phyloP scores from a whole-genome alignment of 2,113 vertebrate genomes.

The Bubo blakistoni region DNA sequence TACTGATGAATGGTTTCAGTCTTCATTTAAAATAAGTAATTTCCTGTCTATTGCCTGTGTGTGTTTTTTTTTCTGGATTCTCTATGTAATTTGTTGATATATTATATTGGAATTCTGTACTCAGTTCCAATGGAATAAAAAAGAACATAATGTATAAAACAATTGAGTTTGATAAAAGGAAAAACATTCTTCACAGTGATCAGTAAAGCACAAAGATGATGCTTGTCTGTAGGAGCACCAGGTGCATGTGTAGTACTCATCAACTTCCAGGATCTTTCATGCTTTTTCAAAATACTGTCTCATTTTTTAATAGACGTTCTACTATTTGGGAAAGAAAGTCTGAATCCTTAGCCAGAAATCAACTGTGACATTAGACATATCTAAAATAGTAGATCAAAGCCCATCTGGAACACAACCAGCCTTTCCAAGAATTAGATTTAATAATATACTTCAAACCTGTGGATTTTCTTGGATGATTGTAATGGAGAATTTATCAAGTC shows the following conservation, averaged over 20 bases:
- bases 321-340: not conserved
- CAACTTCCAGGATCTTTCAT: not conserved
- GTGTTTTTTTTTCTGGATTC: not conserved
- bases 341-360: not conserved
- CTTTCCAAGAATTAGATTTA: not conserved
- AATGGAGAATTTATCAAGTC: not conserved
- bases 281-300: not conserved
- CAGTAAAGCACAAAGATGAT: not conserved
- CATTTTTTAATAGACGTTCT: not conserved
- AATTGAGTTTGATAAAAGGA: not conserved
- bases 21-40: not conserved
- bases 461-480: not conserved
- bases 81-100: not conserved
- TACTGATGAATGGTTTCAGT: not conserved
- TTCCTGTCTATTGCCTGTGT: not conserved
- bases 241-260: not conserved
- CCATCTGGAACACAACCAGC: not conserved
- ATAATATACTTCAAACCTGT: not conserved
- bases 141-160: not conserved
- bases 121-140: not conserved
- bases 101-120: not conserved
- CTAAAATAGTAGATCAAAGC: not conserved
- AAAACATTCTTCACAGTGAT: not conserved
- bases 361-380: not conserved
- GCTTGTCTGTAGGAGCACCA: not conserved